A percentile compares a stretch with the other conserved stretches of the same genome.
Conservation (phyloP, 2,797 vertebrate genomes). For the Girardinus metallicus region DNA sequence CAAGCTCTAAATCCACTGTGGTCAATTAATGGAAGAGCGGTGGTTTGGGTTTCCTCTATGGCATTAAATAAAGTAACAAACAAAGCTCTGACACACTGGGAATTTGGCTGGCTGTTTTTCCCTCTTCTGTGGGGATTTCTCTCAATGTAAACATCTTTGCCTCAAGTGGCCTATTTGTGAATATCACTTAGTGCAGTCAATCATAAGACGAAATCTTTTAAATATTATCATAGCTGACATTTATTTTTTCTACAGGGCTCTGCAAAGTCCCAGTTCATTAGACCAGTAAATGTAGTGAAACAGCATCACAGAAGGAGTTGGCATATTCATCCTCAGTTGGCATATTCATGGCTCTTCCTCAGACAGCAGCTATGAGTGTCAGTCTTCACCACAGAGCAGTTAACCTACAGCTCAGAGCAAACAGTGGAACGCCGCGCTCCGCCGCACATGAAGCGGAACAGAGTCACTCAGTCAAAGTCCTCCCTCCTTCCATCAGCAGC, state of each 20-base stretch:
- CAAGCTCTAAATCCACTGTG: slow-evolving; percentile 52
- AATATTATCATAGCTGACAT: not conserved
- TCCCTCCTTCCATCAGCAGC: not conserved
- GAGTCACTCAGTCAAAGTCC: not conserved
- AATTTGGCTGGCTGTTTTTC: slow-evolving; percentile 29
- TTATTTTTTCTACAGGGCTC: not conserved
- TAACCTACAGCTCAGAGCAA: slow-evolving; percentile 34
- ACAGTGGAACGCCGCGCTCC: slow-evolving; percentile 6
- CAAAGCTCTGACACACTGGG: slow-evolving; percentile 50
- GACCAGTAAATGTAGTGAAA: slow-evolving; percentile 13
- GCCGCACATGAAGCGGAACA: slow-evolving; percentile 7
- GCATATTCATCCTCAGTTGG: not conserved
- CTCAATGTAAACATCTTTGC: slow-evolving; percentile 3
- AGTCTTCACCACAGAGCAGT: slow-evolving; percentile 16
- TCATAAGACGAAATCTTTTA: not conserved
- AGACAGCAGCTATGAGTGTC: slow-evolving; percentile 21
- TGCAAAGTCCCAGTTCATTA: not conserved
- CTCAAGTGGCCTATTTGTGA: slow-evolving; percentile 25
- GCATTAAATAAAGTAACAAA: slow-evolving; percentile 33
- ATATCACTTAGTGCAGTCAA: slow-evolving; percentile 2
- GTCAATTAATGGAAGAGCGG: slow-evolving; percentile 53
- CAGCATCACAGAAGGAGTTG: not conserved
- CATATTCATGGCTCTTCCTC: slow-evolving; percentile 13
- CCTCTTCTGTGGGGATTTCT: not conserved
- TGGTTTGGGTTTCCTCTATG: slow-evolving; percentile 39